These are phyloP conservation scores for Hymenopus coronatus DNA, from an alignment of 2,888 invertebrate species.

Conservation along the genomic window DNA sequence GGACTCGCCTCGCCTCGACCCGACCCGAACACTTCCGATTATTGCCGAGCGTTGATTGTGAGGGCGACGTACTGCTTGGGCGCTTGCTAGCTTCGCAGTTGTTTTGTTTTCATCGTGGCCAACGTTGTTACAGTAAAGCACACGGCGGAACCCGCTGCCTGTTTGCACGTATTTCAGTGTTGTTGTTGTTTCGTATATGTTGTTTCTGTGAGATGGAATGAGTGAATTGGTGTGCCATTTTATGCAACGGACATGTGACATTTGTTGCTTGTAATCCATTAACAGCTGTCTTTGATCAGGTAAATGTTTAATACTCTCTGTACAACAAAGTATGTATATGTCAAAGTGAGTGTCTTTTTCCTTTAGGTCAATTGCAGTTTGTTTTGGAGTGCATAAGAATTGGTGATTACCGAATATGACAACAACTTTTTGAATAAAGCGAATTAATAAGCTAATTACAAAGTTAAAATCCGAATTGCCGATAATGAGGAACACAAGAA, in stretches of 20 bases:
- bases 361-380: too few relatives aligned
- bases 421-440: too few relatives aligned
- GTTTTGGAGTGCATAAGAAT: too few relatives aligned
- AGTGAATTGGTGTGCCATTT: neutral
- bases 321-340: neutral
- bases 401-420: too few relatives aligned
- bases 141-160: neutral
- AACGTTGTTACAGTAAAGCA: neutral
- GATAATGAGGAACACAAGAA: too few relatives aligned
- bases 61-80: constrained; percentile 15
- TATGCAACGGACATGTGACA: neutral
- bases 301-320: neutral
- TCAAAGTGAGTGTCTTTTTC: too few relatives aligned
- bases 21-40: neutral
- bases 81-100: neutral
- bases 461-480: too few relatives aligned
- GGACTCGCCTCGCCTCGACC: neutral
- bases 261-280: neutral
- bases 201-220: neutral
- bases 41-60: constrained; percentile 9
- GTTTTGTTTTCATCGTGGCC: neutral
- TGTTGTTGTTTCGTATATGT: neutral
- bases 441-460: too few relatives aligned
- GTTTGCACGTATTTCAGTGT: neutral
- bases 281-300: neutral